Evolutionary conservation across 2,113 vertebrate species (phyloP), one percentile per base, ranked within the genome.

Genomic region (Oreochromis aureus): DNA sequence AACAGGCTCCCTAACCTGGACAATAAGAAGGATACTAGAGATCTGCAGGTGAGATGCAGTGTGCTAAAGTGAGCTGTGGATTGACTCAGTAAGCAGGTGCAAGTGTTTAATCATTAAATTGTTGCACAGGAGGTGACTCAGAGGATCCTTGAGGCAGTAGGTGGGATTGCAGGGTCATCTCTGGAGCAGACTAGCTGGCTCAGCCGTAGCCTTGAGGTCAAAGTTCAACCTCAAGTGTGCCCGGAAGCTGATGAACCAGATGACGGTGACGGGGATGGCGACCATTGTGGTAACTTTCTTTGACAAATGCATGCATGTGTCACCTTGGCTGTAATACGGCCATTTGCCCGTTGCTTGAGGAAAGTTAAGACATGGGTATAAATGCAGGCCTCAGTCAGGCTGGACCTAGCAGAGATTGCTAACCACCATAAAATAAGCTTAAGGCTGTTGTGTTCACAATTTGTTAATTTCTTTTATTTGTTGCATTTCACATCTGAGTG

Each of bases 161-260:
- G 98, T 1, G 97, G 96, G 16, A 95, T 99, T 32, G 98, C 98
- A 9, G 99, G 98, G 2, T 99, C 99, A 0, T 99, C 99, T 71
- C 93, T 99, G 88, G 99, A 99, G 66, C 99, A 99, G 93, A 99
- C 99, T 85, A 99, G 98, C 83, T 99, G 99, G 99, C 97, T 99
- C 48, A 99, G 98, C 93, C 97, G 99, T 78, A 99, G 97, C 88
- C 96, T 99, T 61, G 99, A 99, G 87, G 99, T 99, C 89, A 99
- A 99, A 95, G 98, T 97, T 82, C 98, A 98, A 93, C 97, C 99
- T 11, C 99, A 99, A 95, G 93, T 99, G 63, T 94, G 96, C 69
- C 92, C 96, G 4, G 98, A 98, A 27, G 97, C 97, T 5, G 97
- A 97, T 1, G 97, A 96, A 22, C 89, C 90, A 1, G 96, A 96